These are phyloP conservation scores for Madoqua kirkii DNA, from an alignment of 2,113 vertebrate species.

Conservation along the genomic window DNA sequence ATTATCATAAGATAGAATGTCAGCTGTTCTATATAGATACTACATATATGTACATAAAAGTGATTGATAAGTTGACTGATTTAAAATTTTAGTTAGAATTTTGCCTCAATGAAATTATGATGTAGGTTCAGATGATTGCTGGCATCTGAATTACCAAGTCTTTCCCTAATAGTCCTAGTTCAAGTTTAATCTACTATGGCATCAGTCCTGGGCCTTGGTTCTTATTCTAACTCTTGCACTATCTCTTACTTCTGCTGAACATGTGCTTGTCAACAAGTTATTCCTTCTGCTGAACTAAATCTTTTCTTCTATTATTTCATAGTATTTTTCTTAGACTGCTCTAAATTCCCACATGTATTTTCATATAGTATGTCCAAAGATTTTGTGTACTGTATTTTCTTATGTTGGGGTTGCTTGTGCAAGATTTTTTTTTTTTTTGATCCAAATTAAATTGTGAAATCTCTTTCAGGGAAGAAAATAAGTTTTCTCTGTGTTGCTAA, in stretches of 20 bases:
- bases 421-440: not conserved
- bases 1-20: not conserved
- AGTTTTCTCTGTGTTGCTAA: not conserved
- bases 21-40: not conserved
- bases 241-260: not conserved
- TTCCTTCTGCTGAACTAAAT: not conserved
- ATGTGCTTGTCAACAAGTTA: not conserved
- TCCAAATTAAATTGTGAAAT: not conserved
- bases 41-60: not conserved
- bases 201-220: not conserved
- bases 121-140: not conserved
- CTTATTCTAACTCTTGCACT: not conserved
- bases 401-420: not conserved
- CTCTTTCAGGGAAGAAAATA: not conserved
- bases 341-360: not conserved
- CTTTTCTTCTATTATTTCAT: not conserved
- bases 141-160: not conserved
- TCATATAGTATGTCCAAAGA: not conserved
- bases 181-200: not conserved
- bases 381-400: not conserved
- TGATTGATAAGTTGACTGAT: not conserved
- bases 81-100: not conserved
- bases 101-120: not conserved
- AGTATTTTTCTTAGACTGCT: not conserved
- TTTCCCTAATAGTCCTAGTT: not conserved